These are phyloP conservation scores for Ypsolopha scabrella DNA, from an alignment of 2,888 invertebrate species.

Conservation along the genomic window DNA sequence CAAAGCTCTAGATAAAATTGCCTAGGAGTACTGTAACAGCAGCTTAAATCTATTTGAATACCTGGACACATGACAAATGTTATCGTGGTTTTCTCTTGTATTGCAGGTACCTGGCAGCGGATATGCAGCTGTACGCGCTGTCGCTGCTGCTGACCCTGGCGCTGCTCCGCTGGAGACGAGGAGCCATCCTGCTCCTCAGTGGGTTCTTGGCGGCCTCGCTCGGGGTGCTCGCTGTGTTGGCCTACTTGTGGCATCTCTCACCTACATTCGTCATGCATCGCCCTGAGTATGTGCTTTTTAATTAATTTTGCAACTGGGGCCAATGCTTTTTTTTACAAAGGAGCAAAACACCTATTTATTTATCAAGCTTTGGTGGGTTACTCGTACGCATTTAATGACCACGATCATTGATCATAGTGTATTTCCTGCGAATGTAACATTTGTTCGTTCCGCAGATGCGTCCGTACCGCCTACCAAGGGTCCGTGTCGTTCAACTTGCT, in stretches of 20 bases:
- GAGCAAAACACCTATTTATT: too few relatives aligned
- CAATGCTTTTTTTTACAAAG: too few relatives aligned
- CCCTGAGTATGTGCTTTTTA: constrained; percentile 52
- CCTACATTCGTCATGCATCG: constrained; percentile 50
- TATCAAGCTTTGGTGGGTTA: too few relatives aligned
- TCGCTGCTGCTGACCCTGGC: constrained; percentile 36
- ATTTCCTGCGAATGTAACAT: constrained; percentile 16
- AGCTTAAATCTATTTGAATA: too few relatives aligned
- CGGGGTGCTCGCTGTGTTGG: constrained; percentile 25
- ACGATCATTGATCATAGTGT: too few relatives aligned
- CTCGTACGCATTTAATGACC: too few relatives aligned
- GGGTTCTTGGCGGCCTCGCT: constrained; percentile 24
- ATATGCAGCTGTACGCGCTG: constrained; percentile 54
- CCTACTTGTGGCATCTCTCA: constrained; percentile 41
- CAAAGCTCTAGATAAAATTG: not conserved
- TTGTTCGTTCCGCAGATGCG: constrained; percentile 14
- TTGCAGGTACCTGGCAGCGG: constrained; percentile 55
- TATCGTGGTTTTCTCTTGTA: not conserved
- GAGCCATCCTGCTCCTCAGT: constrained; percentile 26
- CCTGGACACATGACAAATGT: too few relatives aligned
- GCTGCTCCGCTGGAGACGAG: constrained; percentile 31
- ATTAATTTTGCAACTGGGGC: too few relatives aligned
- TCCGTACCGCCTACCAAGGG: constrained; percentile 37
- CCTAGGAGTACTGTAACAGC: not conserved
- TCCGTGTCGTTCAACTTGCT: constrained; percentile 49